Conservation (phyloP, 2,113 vertebrate genomes). For the Sinocyclocheilus anophthalmus region DNA sequence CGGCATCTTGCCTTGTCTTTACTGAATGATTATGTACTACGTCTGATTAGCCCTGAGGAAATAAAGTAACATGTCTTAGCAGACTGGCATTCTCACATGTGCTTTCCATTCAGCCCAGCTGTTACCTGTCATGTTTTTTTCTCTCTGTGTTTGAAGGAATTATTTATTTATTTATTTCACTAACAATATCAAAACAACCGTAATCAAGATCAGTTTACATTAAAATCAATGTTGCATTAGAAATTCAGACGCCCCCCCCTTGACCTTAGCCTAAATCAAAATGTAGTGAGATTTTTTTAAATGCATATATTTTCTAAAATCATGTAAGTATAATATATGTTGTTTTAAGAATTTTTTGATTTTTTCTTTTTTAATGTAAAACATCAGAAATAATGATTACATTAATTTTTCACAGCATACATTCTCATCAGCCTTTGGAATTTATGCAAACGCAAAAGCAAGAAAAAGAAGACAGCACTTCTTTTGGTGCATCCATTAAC, state of each 20-base stretch:
- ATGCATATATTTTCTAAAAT: background rate
- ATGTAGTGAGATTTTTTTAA: background rate
- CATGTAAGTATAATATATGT: background rate
- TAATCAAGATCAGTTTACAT: background rate
- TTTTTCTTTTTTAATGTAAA: slow-evolving; percentile 11
- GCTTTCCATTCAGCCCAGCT: slow-evolving; percentile 68
- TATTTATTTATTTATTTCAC: background rate
- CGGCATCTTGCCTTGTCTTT: slow-evolving; percentile 60
- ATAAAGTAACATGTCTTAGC: slow-evolving; percentile 56
- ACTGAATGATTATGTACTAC: slow-evolving; percentile 54
- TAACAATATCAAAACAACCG: background rate
- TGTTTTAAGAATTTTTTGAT: background rate
- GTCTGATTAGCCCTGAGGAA: slow-evolving; percentile 61
- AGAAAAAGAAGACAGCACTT: slow-evolving; percentile 51
- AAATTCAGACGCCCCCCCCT: background rate
- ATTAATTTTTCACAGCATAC: background rate
- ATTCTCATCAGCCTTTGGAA: slow-evolving; percentile 31
- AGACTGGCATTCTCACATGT: slow-evolving; percentile 62
- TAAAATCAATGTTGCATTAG: background rate
- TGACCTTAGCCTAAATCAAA: background rate
- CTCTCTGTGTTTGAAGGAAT: slow-evolving; percentile 20
- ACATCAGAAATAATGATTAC: background rate
- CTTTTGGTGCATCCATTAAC: slow-evolving; percentile 65
- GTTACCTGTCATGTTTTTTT: slow-evolving; percentile 52
- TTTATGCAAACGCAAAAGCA: slow-evolving; percentile 25